Base-by-base conservation (phyloP, 2,797 vertebrate genomes). In the Karalla daura region DNA sequence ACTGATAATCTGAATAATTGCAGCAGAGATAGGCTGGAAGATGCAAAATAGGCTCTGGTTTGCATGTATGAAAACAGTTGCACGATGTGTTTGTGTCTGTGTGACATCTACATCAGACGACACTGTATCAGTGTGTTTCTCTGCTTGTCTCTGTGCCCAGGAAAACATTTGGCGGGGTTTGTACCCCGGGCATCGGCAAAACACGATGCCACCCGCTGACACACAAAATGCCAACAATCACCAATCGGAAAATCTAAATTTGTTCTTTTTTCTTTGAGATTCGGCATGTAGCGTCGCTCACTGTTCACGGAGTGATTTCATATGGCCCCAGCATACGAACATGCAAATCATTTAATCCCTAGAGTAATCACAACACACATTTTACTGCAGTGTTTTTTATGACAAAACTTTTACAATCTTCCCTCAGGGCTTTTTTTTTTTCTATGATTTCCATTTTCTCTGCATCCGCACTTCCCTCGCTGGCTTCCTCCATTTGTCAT, bases 151-250 rank as follows among this genome's bases (percentile, higher is more conserved):
- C 58, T 15, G 28, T 81, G 74, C 67, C 74, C 54, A 59, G 67
- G 25, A 18, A 64, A 70, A 81, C 73, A 74, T 51, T 78, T 81
- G 80, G 80, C 30, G 3, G 21, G 55, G 41, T 43, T 13, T 20
- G 17, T 60, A 67, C 55, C 41, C 45, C 55, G 58, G 65, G 39
- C 62, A 49, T 44, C 37, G 5, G 54, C 64, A 25, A 30, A 74
- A 33, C 25, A 32, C 2, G 5, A 60, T 33, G 44, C 68, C 65
- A 53, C 51, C 59, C 52, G 3, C 70, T 83, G 69, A 78, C 54
- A 25, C 67, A 63, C 28, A 70, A 32, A 70, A 50, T 14, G 17
- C 41, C 37, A 69, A 39, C 47, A 43, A 68, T 70, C 63, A 50
- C 30, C 39, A 54, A 68, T 35, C 36, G 54, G 12, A 59, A 72